Conservation (phyloP, 2,113 vertebrate species). For the Periophthalmus modestus region DNA sequence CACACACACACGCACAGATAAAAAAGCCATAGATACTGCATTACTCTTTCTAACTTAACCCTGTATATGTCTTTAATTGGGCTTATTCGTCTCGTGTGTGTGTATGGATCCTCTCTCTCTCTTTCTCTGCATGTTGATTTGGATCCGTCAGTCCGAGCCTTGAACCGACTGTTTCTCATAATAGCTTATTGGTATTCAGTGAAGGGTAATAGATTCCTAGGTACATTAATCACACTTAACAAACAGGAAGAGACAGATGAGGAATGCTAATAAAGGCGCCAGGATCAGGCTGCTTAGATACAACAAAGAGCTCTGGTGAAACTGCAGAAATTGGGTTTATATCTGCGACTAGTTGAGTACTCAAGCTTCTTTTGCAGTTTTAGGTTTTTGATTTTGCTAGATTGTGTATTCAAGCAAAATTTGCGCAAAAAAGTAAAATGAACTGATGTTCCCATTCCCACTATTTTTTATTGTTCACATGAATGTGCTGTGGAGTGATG, state of each 20-base stretch:
- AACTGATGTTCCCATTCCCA: too few species aligned
- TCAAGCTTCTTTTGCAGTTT: too few species aligned
- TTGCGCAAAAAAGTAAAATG: too few species aligned
- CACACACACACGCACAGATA: constrained; percentile 26
- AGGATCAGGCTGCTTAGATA: constrained; percentile 22
- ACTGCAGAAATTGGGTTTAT: constrained; percentile 36
- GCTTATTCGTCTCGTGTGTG: not conserved
- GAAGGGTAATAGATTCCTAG: constrained; percentile 50
- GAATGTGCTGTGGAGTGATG: too few species aligned
- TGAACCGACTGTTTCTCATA: constrained; percentile 39
- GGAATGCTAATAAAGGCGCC: constrained; percentile 59
- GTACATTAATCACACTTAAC: constrained; percentile 67
- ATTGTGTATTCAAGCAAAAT: too few species aligned
- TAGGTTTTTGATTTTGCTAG: too few species aligned
- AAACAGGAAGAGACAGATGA: constrained; percentile 57
- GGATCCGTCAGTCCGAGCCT: constrained; percentile 19
- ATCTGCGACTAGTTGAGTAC: not conserved
- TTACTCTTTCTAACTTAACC: constrained; percentile 3
- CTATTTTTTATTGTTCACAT: too few species aligned
- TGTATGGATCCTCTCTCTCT: not conserved
- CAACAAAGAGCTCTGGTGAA: constrained; percentile 43
- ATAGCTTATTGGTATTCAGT: constrained; percentile 60
- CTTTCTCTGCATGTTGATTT: constrained; percentile 2
- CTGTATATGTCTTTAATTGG: constrained; percentile 8
- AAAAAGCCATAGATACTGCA: not conserved